Base-by-base conservation (phyloP, 2,797 vertebrate genomes). In the Ctenochaetus hawaiiensis region DNA sequence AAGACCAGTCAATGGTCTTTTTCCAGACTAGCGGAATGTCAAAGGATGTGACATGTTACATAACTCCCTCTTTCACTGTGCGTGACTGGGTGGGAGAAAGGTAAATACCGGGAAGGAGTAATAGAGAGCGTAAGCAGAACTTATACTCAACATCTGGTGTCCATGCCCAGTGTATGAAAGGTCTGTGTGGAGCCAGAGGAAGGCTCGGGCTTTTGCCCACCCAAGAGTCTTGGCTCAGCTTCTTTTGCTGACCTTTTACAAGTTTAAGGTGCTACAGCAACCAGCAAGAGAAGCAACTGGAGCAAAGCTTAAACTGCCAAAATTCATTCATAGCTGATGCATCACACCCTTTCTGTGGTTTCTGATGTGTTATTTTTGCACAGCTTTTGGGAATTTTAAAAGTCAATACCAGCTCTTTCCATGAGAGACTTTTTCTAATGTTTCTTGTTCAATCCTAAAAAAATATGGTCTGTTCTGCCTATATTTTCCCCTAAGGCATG, bases 21-120 rank as follows among this genome's bases (percentile, higher is more conserved):
- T 91, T 90, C 78, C 78, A 53, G 73, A 63, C 80, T 44, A 17
- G 51, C 58, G 78, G 87, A 91, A 91, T 90, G 86, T 79, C 76
- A 78, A 80, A 81, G 75, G 86, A 87, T 83, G 83, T 86, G 80
- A 80, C 73, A 71, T 81, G 85, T 94, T 93, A 77, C 75, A 56
- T 88, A 93, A 93, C 77, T 58, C 82, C 75, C 75, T 63, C 62
- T 78, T 80, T 79, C 62, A 59, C 70, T 74, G 54, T 58, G 71
- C 67, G 52, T 56, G 62, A 82, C 59, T 67, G 54, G 56, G 73
- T 72, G 54, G 80, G 75, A 87, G 83, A 79, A 77, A 88, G 78
- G 89, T 91, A 87, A 90, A 89, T 83, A 85, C 53, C 80, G 70
- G 68, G 77, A 65, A 57, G 41, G 53, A 37, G 73, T 67, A 67